Percentiles rank a stretch among this genome's conserved stretches.
phyloP scores from a whole-genome alignment of 92 coral and sea anemone species.

The Actinostola sp. region DNA sequence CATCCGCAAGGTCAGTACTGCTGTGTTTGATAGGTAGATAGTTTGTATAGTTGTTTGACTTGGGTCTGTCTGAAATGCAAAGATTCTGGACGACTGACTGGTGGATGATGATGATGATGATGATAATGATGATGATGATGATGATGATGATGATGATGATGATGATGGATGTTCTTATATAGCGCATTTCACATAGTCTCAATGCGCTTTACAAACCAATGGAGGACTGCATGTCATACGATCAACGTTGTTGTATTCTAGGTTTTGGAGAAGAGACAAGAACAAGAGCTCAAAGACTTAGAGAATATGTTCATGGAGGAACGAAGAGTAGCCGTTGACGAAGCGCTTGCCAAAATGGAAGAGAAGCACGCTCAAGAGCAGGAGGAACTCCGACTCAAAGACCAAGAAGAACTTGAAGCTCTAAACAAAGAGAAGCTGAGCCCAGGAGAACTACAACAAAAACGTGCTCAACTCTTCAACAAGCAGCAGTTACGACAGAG shows the following conservation, averaged over 20 bases:
- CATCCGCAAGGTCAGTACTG: constrained; percentile 80
- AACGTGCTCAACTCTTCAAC: constrained; percentile 87
- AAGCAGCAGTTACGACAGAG: constrained; percentile 93
- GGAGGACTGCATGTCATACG: too few relatives aligned
- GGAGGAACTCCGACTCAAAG: constrained; percentile 76
- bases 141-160: too few relatives aligned
- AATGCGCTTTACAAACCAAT: too few relatives aligned
- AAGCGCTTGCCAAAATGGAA: constrained; percentile 92
- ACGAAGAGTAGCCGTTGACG: constrained; percentile 93
- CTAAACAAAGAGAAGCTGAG: constrained; percentile 72
- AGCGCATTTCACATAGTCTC: too few relatives aligned
- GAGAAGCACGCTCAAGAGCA: constrained; percentile 86
- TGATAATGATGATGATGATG: background rate
- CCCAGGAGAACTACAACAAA: constrained; percentile 86
- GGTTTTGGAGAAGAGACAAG: constrained; percentile 95
- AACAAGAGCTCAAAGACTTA: constrained; percentile 84
- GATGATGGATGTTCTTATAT: too few relatives aligned
- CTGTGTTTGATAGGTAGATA: background rate
- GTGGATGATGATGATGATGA: background rate
- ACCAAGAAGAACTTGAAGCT: constrained; percentile 74
- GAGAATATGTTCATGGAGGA: constrained; percentile 94
- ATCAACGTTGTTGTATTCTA: constrained; percentile 10
- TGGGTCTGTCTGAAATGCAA: too few relatives aligned
- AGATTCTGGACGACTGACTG: too few relatives aligned
- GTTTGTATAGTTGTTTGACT: too few relatives aligned